These are phyloP conservation scores for Grammomys dolichurus DNA, from an alignment of 2,113 vertebrate genomes.

Conservation along the genomic window DNA sequence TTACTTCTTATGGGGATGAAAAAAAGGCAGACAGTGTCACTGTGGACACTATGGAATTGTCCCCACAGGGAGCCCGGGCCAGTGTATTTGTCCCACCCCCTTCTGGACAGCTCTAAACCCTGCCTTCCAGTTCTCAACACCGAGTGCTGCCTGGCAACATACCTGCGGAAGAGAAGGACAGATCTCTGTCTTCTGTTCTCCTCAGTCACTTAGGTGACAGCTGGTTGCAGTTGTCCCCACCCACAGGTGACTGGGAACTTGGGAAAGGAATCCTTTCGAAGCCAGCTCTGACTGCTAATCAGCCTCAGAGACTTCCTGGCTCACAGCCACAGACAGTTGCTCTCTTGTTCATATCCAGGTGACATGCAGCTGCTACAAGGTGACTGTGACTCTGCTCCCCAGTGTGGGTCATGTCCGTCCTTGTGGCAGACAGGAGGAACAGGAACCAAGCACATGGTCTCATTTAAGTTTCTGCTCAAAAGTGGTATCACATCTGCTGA, in stretches of 20 bases:
- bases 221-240: neutral
- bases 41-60: neutral
- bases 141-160: neutral
- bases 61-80: neutral
- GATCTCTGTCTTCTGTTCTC: neutral
- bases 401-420: rapidly evolving
- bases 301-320: no score
- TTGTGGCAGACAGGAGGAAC: neutral
- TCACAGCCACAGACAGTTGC: no score
- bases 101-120: neutral
- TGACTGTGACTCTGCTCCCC: neutral
- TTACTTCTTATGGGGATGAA: neutral
- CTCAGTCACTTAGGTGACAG: neutral
- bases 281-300: no score
- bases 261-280: neutral
- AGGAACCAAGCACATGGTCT: neutral
- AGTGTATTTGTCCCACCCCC: neutral
- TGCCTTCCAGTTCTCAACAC: neutral
- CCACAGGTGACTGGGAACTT: neutral
- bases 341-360: neutral
- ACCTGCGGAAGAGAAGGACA: neutral
- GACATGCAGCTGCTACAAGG: neutral
- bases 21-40: neutral
- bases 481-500: neutral
- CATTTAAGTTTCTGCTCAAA: neutral